These are phyloP conservation scores for Copidosoma floridanum DNA, from an alignment of 1,140 invertebrate genomes.

Conservation along the genomic window DNA sequence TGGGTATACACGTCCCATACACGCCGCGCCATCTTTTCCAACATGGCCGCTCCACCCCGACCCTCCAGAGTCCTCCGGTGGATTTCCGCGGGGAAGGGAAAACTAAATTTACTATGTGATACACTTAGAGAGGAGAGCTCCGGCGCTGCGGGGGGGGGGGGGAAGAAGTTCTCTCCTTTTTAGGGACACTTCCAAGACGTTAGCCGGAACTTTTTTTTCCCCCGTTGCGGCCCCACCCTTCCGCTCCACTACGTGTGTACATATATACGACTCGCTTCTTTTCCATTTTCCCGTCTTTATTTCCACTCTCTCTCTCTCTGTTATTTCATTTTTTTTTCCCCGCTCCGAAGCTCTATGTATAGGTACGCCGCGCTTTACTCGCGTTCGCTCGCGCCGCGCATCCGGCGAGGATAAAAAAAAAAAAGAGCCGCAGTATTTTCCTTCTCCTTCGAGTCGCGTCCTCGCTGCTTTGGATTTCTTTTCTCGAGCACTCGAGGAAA, in stretches of 20 bases:
- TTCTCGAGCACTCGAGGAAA: too few species aligned
- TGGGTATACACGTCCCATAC: slow-evolving; percentile 47
- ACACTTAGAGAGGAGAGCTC: slow-evolving; percentile 50
- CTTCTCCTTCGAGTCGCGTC: too few species aligned
- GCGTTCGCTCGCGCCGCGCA: slow-evolving; percentile 15
- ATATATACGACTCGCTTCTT: slow-evolving; percentile 7
- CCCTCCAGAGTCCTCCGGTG: slow-evolving; percentile 12
- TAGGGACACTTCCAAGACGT: slow-evolving; percentile 52
- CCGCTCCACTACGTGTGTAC: background rate
- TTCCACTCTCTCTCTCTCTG: background rate
- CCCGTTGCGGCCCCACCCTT: background rate
- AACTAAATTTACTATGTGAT: slow-evolving; percentile 58
- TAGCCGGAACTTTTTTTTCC: slow-evolving; percentile 41
- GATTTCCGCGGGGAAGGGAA: slow-evolving; percentile 31
- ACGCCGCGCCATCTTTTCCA: slow-evolving; percentile 40
- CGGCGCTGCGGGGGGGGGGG: slow-evolving; percentile 39
- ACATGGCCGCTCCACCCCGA: slow-evolving; percentile 34
- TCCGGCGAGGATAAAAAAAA: too few species aligned
- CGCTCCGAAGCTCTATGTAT: slow-evolving; percentile 14
- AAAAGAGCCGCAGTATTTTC: too few species aligned
- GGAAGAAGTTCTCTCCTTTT: slow-evolving; percentile 36
- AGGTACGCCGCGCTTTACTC: too few species aligned
- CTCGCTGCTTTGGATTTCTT: too few species aligned
- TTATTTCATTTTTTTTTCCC: background rate
- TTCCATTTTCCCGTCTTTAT: background rate